Evolutionary conservation across 1,140 invertebrate genomes (phyloP).

Genomic region (Cherax quadricarinatus): DNA sequence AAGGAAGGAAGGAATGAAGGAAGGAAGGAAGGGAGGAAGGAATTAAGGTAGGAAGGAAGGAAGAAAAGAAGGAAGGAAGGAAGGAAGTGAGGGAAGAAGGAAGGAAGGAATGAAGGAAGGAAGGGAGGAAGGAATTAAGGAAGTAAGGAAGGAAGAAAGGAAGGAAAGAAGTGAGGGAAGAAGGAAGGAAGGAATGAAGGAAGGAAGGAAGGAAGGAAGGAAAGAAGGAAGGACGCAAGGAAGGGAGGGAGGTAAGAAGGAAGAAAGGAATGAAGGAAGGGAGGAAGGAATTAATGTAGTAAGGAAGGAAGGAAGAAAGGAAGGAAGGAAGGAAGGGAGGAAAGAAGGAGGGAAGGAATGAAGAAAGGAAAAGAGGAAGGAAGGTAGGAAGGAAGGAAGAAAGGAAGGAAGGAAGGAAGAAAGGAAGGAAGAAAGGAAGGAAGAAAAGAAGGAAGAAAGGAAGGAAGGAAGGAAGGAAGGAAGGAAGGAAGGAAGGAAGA

Average conservation of each 20-base stretch:
- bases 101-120: conserved; percentile 6
- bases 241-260: neutral
- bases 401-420: conserved; percentile 6
- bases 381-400: conserved; percentile 11
- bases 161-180: neutral
- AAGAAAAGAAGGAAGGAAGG: too few species aligned
- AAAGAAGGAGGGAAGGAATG: neutral
- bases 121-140: neutral
- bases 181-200: neutral
- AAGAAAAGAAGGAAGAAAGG: conserved; percentile 5
- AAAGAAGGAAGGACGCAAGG: neutral
- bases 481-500: neutral
- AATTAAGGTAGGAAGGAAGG: too few species aligned
- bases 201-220: neutral
- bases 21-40: too few species aligned
- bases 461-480: conserved; percentile 1
- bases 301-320: conserved; percentile 2
- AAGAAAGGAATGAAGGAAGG: conserved; percentile 11
- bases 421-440: conserved; percentile 10
- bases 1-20: too few species aligned
- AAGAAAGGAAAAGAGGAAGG: neutral
- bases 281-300: neutral
- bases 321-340: neutral
- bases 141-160: neutral
- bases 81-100: too few species aligned